Percentiles rank a stretch among this genome's conserved stretches.
These are phyloP conservation scores for Sylvilagus bachmani DNA, from an alignment of 2,113 vertebrate genomes.

Conservation along the genomic window DNA sequence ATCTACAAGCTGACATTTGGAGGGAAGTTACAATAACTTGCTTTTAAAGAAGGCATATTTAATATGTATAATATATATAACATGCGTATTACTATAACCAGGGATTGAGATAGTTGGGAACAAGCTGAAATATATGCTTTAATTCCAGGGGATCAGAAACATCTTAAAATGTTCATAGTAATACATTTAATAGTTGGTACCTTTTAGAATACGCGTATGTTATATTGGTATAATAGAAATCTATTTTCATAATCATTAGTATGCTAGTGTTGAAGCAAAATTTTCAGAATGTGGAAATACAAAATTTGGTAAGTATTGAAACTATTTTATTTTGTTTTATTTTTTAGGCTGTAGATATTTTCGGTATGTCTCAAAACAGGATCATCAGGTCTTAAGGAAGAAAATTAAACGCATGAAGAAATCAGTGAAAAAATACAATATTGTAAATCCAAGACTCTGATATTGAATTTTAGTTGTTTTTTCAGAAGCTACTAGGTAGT, in stretches of 20 bases:
- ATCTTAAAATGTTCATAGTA: too few relatives aligned
- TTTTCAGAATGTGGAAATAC: background rate
- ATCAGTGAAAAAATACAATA: slow-evolving; percentile 85
- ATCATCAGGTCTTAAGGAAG: slow-evolving; percentile 81
- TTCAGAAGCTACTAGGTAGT: background rate
- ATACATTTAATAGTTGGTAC: background rate
- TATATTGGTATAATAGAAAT: rapidly evolving
- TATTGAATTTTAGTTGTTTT: slow-evolving; percentile 1
- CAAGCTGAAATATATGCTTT: background rate
- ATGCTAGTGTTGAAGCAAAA: background rate
- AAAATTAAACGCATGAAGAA: slow-evolving; percentile 86
- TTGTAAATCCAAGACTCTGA: slow-evolving; percentile 60
- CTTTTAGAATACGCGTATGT: background rate
- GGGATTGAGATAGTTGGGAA: background rate
- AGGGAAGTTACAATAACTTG: background rate
- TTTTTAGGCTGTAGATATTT: slow-evolving; percentile 89
- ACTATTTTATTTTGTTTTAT: slow-evolving; percentile 29
- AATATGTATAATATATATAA: background rate
- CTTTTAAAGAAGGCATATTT: background rate
- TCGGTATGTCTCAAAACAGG: slow-evolving; percentile 84
- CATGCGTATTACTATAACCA: background rate
- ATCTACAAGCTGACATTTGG: background rate
- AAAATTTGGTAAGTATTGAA: slow-evolving; percentile 34
- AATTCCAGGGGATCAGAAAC: background rate
- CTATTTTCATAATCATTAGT: background rate